A percentile compares a stretch with the other conserved stretches of the same genome.
These are phyloP conservation scores for Protonibea diacanthus DNA, from an alignment of 2,797 vertebrate species.

Conservation along the genomic window DNA sequence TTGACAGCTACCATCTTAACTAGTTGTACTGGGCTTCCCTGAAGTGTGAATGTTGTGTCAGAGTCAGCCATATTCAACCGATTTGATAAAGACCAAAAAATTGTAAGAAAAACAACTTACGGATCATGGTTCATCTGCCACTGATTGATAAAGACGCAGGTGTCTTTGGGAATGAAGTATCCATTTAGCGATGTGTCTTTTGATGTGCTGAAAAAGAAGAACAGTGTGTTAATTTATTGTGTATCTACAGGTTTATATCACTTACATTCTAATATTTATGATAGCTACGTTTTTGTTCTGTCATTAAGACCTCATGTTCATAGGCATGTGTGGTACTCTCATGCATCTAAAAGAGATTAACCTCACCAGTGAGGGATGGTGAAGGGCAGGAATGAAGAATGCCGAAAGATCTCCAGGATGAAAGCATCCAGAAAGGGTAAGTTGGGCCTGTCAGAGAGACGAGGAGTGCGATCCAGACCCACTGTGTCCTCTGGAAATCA, in stretches of 20 bases:
- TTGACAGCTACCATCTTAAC: not conserved
- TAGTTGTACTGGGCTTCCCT: not conserved
- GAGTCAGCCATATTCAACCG: not conserved
- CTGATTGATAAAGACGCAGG: conserved; percentile 95
- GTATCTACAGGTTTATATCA: not conserved
- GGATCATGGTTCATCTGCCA: conserved; percentile 96
- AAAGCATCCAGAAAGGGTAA: conserved; percentile 90
- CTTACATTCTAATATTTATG: not conserved
- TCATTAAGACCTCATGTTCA: not conserved
- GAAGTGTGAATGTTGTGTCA: not conserved
- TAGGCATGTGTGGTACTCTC: not conserved
- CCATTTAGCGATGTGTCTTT: conserved; percentile 89
- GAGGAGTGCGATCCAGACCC: conserved; percentile 82
- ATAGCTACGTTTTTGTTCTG: not conserved
- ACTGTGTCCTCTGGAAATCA: conserved; percentile 84
- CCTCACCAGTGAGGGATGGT: conserved; percentile 94
- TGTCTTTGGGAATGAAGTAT: conserved; percentile 93
- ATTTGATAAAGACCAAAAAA: not conserved
- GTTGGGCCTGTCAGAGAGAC: conserved; percentile 81
- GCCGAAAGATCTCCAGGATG: conserved; percentile 90
- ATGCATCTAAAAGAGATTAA: not conserved
- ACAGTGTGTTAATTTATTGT: not conserved
- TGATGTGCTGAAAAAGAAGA: conserved; percentile 83
- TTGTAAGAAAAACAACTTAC: conserved; percentile 85
- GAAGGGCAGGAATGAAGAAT: conserved; percentile 92